Base-by-base conservation (phyloP, 2,113 vertebrate species). In the Hemichromis elongatus region DNA sequence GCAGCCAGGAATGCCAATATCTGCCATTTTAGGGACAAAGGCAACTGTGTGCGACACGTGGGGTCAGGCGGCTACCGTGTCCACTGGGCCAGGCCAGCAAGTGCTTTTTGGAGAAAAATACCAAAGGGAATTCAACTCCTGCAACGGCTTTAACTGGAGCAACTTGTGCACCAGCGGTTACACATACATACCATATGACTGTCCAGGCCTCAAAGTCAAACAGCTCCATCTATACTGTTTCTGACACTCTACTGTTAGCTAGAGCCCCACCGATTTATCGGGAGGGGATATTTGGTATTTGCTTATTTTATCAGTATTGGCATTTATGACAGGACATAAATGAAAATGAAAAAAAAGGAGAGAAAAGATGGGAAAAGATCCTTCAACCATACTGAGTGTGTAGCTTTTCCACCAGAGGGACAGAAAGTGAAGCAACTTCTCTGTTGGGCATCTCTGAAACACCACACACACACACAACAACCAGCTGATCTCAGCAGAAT, bases 1-100 rank as follows among this genome's bases (percentile, higher is more conserved):
- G n/a, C 47, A 18, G 70, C 19, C 63, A 82, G 85, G 87, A 91
- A 94, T 92, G 84, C 90, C 63, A 88, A 84, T 86, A 92, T 92
- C 89, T 94, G 92, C 90, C 89, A 81, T 85, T 89, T 91, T n/a
- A 42, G 85, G 89, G 82, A 94, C 92, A 94, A 94, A 95, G 85
- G 78, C 84, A 83, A 87, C 88, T 92, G 86, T 92, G 86, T 81
- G 82, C 28, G 63, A 53, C 88, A 88, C 33, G 18, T 86, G 88
- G 91, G 92, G 90, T 93, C 89, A 88, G 78, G 73, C 82, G 42
- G 84, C 85, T 78, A 21, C 86, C 81, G 90, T 82, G 86, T 80
- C 85, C 33, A 68, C 92, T 57, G 28, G 77, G 53, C 63, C 75
- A 75, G 77, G 53, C 63, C 75, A 75, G 81, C 79, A 53, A 93